phyloP scores from a whole-genome alignment of 2,797 vertebrate species.

The Selene dorsalis region DNA sequence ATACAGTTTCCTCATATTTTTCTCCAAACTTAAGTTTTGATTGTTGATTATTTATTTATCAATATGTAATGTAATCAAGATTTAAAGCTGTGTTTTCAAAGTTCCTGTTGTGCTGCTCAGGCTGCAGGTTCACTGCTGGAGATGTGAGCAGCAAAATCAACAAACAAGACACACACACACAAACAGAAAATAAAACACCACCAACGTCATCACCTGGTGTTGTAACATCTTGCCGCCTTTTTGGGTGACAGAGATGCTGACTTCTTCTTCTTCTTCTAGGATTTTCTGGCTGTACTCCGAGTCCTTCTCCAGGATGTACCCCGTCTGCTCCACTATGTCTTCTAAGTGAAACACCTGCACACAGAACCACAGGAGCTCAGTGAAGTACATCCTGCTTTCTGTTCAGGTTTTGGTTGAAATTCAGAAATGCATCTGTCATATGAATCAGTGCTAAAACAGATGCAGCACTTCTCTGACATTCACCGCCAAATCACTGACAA shows the following conservation, averaged over 20 bases:
- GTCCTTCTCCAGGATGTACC: constrained; percentile 94
- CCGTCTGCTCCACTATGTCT: constrained; percentile 93
- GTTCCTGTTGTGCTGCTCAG: background rate
- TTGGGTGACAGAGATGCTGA: constrained; percentile 87
- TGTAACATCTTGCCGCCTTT: constrained; percentile 90
- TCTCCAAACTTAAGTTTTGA: too few species aligned
- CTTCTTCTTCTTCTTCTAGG: constrained; percentile 95
- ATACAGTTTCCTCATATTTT: too few species aligned
- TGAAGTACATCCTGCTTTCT: background rate
- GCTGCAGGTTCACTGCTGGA: background rate
- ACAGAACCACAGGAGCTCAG: constrained; percentile 22
- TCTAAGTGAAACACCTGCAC: constrained; percentile 94
- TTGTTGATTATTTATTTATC: too few species aligned
- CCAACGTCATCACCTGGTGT: constrained; percentile 85
- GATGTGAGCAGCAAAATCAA: background rate
- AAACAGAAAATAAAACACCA: too few species aligned
- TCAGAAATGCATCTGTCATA: background rate
- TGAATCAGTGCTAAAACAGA: background rate
- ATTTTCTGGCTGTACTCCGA: constrained; percentile 96
- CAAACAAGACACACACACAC: background rate
- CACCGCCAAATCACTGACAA: background rate
- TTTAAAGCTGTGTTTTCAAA: too few species aligned
- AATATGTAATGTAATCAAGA: too few species aligned
- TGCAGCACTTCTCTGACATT: background rate
- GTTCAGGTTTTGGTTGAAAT: background rate